These are phyloP conservation scores for Heliconius hewitsoni DNA, from an alignment of 1,140 invertebrate genomes.

Conservation along the genomic window DNA sequence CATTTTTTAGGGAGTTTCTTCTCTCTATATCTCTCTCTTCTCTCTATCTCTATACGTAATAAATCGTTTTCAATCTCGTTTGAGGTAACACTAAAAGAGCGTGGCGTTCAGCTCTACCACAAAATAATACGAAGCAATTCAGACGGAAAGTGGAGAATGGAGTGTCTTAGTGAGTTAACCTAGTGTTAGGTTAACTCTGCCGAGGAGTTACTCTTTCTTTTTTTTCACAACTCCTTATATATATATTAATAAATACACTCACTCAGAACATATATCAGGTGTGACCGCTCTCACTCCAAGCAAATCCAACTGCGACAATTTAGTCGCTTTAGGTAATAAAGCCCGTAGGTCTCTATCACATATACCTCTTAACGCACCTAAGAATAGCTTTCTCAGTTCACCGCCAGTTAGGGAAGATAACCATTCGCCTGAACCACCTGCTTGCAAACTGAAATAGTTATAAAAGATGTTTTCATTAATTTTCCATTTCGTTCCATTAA, in stretches of 20 bases:
- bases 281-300: constrained; percentile 90
- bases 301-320: constrained; percentile 90
- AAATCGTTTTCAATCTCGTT: not conserved
- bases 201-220: too few species aligned
- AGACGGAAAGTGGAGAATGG: not conserved
- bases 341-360: constrained; percentile 88
- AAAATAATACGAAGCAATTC: not conserved
- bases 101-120: not conserved
- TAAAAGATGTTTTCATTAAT: too few species aligned
- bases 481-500: too few species aligned
- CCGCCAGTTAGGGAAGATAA: constrained; percentile 83
- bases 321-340: constrained; percentile 84
- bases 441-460: constrained; percentile 71
- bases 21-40: too few species aligned
- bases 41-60: too few species aligned
- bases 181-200: not conserved
- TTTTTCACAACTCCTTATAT: too few species aligned
- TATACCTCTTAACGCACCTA: constrained; percentile 89
- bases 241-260: constrained; percentile 55
- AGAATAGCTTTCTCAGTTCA: constrained; percentile 87
- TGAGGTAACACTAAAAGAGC: not conserved
- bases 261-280: constrained; percentile 85
- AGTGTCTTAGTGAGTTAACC: too few species aligned
- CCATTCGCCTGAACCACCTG: constrained; percentile 80
- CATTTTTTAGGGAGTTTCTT: too few species aligned